Percentiles rank a stretch among this genome's conserved stretches.
These are phyloP conservation scores for Heterotis niloticus DNA, from an alignment of 2,113 vertebrate species.

Conservation along the genomic window DNA sequence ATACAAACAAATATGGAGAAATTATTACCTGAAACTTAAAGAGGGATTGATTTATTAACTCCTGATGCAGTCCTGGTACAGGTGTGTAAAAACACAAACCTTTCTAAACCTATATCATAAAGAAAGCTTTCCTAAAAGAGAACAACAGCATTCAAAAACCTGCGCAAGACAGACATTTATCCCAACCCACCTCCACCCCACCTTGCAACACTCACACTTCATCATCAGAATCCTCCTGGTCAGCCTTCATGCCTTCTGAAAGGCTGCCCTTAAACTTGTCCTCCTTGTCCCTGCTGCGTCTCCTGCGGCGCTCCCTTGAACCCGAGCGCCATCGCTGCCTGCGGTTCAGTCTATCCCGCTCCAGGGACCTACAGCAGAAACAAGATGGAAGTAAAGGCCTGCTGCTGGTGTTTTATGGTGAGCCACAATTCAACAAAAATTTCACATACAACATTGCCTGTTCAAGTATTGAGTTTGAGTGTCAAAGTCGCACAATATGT, in stretches of 20 bases:
- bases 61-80: too few relatives aligned
- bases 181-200: too few relatives aligned
- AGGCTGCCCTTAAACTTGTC: constrained; percentile 98
- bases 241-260: constrained; percentile 95
- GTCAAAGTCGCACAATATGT: too few relatives aligned
- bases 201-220: constrained; percentile 77
- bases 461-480: background rate
- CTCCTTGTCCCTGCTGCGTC: constrained; percentile 85
- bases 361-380: constrained; percentile 50
- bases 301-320: constrained; percentile 76
- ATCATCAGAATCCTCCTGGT: constrained; percentile 87
- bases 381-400: background rate
- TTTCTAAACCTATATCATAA: too few relatives aligned
- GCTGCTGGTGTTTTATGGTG: too few relatives aligned
- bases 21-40: background rate
- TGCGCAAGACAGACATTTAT: constrained; percentile 65
- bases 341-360: constrained; percentile 76
- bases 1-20: constrained; percentile 24
- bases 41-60: constrained; percentile 23
- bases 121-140: too few relatives aligned
- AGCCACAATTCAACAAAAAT: too few relatives aligned
- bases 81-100: too few relatives aligned
- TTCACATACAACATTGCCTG: too few relatives aligned
- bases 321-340: constrained; percentile 79
- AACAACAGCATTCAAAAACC: too few relatives aligned